Conservation (phyloP, 1,140 invertebrate genomes). For the Macrocentrus cingulum region DNA sequence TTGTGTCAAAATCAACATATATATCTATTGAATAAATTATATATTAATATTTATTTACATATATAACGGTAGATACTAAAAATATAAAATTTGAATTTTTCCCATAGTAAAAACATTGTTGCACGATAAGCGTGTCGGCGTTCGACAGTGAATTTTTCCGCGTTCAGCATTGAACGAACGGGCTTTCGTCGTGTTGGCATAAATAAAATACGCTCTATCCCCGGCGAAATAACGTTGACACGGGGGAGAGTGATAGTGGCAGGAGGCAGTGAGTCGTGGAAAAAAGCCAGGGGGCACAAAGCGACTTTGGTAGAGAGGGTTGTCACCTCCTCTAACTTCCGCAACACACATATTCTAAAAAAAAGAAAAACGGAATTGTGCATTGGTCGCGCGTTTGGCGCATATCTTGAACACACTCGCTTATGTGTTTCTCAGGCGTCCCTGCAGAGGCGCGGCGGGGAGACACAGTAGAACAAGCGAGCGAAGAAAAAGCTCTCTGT, state of each 20-base stretch:
- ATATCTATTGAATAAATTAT: no score
- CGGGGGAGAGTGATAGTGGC: neutral
- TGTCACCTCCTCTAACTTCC: conserved; percentile 22
- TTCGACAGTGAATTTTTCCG: no score
- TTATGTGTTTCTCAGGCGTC: neutral
- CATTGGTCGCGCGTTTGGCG: neutral
- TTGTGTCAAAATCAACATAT: no score
- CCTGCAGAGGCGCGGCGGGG: neutral
- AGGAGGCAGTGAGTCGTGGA: neutral
- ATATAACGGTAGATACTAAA: no score
- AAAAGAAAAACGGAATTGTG: conserved; percentile 4
- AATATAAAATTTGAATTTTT: no score
- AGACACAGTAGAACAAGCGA: neutral
- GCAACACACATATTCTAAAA: conserved; percentile 5
- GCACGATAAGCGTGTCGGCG: no score
- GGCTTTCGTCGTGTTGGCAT: neutral
- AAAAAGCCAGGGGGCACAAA: conserved; percentile 18
- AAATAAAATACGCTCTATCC: conserved; percentile 22
- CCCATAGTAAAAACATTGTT: no score
- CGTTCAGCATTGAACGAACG: no score
- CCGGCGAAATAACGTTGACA: conserved; percentile 21
- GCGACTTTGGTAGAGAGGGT: conserved; percentile 20
- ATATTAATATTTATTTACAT: no score
- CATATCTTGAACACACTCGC: neutral
- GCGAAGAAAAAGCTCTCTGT: conserved; percentile 2